phyloP scores from a whole-genome alignment of 2,113 vertebrate genomes.

The Limnothrissa miodon region DNA sequence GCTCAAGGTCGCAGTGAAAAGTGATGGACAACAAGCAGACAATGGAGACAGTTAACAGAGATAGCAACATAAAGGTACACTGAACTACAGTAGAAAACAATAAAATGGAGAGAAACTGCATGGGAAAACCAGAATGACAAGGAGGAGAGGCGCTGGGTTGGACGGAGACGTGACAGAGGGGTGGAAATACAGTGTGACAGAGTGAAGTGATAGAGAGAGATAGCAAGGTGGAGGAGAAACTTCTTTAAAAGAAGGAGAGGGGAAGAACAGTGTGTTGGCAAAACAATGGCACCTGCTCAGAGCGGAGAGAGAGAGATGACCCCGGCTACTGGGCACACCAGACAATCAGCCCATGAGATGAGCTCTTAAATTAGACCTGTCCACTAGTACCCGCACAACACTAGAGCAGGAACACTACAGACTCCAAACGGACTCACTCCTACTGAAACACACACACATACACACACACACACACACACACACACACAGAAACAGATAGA shows the following conservation, averaged over 20 bases:
- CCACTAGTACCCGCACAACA: background rate
- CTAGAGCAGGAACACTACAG: background rate
- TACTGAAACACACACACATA: background rate
- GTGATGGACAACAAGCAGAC: background rate
- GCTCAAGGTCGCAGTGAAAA: background rate
- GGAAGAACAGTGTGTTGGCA: background rate
- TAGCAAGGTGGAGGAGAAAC: background rate
- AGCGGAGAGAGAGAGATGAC: background rate
- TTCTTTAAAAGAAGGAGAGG: background rate
- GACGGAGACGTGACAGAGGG: background rate
- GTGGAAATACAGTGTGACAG: background rate
- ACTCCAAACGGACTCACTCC: background rate
- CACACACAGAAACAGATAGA: background rate
- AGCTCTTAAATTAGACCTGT: background rate
- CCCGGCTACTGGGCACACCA: slow-evolving; percentile 5
- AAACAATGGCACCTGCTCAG: background rate
- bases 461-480: background rate
- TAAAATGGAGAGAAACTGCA: background rate
- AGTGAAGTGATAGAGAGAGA: slow-evolving; percentile 28
- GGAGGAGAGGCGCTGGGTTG: background rate
- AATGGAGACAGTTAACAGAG: background rate
- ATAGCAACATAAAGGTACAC: background rate
- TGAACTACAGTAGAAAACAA: background rate
- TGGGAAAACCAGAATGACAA: background rate
- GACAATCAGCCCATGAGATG: slow-evolving; percentile 10